phyloP scores from a whole-genome alignment of 2,113 vertebrate genomes.

The Alosa alosa region DNA sequence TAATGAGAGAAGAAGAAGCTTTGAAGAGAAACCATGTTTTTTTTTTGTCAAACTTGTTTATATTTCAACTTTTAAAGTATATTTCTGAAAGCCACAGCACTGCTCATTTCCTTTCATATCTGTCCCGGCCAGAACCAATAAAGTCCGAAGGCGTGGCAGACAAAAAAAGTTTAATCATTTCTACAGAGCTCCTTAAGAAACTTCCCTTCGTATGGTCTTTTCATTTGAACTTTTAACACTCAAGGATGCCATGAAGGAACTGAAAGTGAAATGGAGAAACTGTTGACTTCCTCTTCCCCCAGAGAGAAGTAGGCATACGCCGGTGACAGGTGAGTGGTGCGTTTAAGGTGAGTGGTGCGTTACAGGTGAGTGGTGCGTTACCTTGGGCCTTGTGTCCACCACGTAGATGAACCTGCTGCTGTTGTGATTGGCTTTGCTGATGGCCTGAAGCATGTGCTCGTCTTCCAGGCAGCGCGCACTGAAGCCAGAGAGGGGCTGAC shows the following conservation, averaged over 20 bases:
- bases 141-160: neutral
- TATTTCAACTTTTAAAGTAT: neutral
- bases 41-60: neutral
- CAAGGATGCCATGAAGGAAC: neutral
- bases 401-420: slow-evolving; percentile 91
- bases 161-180: neutral
- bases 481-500: slow-evolving; percentile 96
- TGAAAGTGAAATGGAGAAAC: neutral
- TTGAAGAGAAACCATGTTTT: neutral
- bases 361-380: slow-evolving; percentile 45
- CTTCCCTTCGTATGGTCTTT: neutral
- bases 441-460: slow-evolving; percentile 93
- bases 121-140: neutral
- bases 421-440: slow-evolving; percentile 91
- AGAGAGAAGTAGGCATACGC: neutral
- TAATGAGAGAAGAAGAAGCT: neutral
- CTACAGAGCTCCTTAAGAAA: neutral
- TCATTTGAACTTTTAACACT: neutral
- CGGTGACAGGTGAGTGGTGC: too few relatives aligned
- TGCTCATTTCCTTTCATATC: neutral
- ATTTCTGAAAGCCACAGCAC: neutral
- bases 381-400: slow-evolving; percentile 95
- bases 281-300: neutral
- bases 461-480: slow-evolving; percentile 96
- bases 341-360: too few relatives aligned